Base-by-base conservation (phyloP, 1,140 invertebrate species). In the Orussus abietinus region DNA sequence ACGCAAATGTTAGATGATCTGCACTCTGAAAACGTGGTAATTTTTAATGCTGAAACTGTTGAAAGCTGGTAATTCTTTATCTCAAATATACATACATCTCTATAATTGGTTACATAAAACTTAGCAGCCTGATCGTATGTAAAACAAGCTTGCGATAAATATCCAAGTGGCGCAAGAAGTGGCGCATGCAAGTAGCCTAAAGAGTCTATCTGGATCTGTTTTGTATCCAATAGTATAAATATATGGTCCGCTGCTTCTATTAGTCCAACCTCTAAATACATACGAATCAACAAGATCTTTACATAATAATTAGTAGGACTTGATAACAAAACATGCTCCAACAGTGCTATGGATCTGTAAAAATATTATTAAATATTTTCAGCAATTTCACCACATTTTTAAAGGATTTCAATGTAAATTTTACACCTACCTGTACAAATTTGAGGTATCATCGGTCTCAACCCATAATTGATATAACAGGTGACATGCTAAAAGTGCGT, bases 131-230 rank as follows among this genome's bases (percentile, higher is more conserved):
- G 70, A 50, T 84, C 81, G 49, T 85, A 82, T 22, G 84, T 77
- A 38, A 76, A 71, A 4, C 76, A 70, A 15, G 83, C 83, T 18
- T 82, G 69, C 1, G 77, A 69, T 55, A 84, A 82, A 31, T 86
- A 78, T 4, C 84, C 88, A 13, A 81, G 76, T 31, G 84, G 72
- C 3, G 80, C 74, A 40, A 92, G 74, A 44, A 88, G 77, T 48
- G 84, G 82, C 38, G 81, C 81, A 64, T 92, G 83, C 37, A 92
- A 72, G 73, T 92, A 87, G 34, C 92, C 86, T 55, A 97, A 72
- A 1, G 92, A 92, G 73, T 96, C 92, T 62, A 95, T 75, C 64
- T 97, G 94, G 46, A 97, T 84, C 70, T 96, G 91, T 75, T 98
- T 98, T 34, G 93, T 80, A 58, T 97, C 93, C 61, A 97, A 71